These are phyloP conservation scores for Tolypeutes matacus DNA, from an alignment of 2,797 vertebrate genomes.

Conservation along the genomic window DNA sequence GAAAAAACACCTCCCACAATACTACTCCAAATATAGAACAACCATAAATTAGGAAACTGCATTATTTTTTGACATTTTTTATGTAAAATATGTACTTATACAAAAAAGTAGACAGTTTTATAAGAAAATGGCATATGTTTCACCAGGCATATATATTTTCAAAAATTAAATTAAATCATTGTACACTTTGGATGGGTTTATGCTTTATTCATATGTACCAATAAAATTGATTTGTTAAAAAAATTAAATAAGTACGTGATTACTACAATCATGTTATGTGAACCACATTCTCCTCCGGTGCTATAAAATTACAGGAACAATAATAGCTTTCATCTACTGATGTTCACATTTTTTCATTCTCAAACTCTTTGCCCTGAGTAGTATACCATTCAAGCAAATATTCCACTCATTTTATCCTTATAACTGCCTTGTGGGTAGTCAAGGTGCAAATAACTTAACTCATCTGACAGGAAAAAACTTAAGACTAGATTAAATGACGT, in stretches of 20 bases:
- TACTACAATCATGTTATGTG: not conserved
- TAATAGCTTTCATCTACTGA: not conserved
- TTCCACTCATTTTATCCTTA: not conserved
- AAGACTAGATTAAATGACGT: not conserved
- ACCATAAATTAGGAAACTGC: not conserved
- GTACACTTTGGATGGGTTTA: too few relatives aligned
- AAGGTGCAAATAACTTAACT: not conserved
- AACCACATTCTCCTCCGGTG: not conserved
- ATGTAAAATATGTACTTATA: not conserved
- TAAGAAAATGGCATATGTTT: not conserved
- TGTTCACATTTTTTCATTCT: not conserved
- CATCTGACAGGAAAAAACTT: not conserved
- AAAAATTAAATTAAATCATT: constrained; percentile 2
- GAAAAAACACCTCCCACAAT: not conserved
- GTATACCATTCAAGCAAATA: not conserved
- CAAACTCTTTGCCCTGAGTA: not conserved
- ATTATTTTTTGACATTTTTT: constrained; percentile 13
- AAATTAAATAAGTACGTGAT: not conserved
- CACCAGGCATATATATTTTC: not conserved
- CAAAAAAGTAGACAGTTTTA: not conserved
- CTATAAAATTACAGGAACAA: not conserved
- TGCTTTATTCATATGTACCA: too few relatives aligned
- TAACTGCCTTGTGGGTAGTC: not conserved
- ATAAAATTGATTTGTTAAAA: not conserved
- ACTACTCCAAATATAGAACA: not conserved